Percentiles rank a stretch among this genome's conserved stretches.
Evolutionary conservation across 1,140 invertebrate species (phyloP).

Genomic region (Camponotus floridanus): DNA sequence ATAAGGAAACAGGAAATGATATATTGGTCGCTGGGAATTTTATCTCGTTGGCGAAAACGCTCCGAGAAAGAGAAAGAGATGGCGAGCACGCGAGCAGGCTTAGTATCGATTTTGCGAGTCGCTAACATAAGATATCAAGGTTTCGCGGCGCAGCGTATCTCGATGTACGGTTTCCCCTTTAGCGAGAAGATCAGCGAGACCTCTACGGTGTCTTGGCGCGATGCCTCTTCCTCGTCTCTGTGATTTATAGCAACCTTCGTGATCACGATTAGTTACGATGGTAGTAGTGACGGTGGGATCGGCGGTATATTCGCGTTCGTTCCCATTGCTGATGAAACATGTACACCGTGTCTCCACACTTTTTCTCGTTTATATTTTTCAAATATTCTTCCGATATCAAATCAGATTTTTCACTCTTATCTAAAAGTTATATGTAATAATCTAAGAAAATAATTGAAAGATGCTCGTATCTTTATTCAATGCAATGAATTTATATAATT

Average conservation of each 20-base stretch:
- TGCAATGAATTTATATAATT: not conserved
- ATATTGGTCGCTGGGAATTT: not conserved
- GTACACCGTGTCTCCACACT: slow-evolving; percentile 19
- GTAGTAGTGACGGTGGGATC: slow-evolving; percentile 24
- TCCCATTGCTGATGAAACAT: slow-evolving; percentile 11
- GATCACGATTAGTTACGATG: slow-evolving; percentile 58
- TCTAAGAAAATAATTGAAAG: not conserved
- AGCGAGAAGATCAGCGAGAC: slow-evolving; percentile 52
- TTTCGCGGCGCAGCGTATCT: slow-evolving; percentile 48
- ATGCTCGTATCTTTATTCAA: not conserved
- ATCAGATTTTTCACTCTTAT: not conserved
- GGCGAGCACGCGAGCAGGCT: slow-evolving; percentile 1
- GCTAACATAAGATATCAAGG: slow-evolving; percentile 55
- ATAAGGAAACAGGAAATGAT: not conserved
- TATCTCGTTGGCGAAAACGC: not conserved
- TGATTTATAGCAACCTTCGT: slow-evolving; percentile 57
- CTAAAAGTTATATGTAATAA: not conserved
- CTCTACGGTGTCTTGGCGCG: slow-evolving; percentile 51
- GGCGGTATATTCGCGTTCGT: slow-evolving; percentile 31
- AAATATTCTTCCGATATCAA: not conserved
- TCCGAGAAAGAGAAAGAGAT: not conserved
- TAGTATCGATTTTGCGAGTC: slow-evolving; percentile 60
- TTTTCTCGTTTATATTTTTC: too few species aligned
- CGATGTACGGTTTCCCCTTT: slow-evolving; percentile 52
- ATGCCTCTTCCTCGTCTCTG: slow-evolving; percentile 52